These are phyloP conservation scores for Hyperoplus lanceolatus DNA, from an alignment of 2,797 vertebrate species.

Conservation along the genomic window DNA sequence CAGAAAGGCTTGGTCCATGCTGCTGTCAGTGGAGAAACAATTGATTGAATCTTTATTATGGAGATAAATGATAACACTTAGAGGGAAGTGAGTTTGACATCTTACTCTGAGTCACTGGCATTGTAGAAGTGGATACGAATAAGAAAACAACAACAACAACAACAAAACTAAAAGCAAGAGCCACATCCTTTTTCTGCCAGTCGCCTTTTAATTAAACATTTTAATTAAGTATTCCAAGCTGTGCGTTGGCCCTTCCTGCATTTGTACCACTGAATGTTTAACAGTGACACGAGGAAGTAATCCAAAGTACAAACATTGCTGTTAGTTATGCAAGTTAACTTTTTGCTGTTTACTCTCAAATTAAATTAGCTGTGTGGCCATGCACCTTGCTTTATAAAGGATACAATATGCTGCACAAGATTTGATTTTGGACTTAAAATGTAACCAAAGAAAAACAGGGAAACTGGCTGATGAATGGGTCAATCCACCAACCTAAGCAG, in stretches of 20 bases:
- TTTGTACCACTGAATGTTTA: constrained; percentile 25
- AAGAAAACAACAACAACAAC: not conserved
- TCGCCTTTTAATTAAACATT: constrained; percentile 37
- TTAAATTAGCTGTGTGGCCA: not conserved
- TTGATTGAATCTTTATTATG: constrained; percentile 58
- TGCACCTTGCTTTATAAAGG: not conserved
- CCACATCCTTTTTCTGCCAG: constrained; percentile 20
- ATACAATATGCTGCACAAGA: not conserved
- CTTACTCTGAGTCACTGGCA: constrained; percentile 45
- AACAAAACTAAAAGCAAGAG: constrained; percentile 8
- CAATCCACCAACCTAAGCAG: not conserved
- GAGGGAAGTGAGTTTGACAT: constrained; percentile 50
- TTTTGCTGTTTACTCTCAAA: constrained; percentile 11
- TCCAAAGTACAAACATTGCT: not conserved
- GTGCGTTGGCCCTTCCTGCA: constrained; percentile 22
- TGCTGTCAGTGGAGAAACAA: constrained; percentile 45
- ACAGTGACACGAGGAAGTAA: not conserved
- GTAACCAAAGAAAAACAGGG: not conserved
- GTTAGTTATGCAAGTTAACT: not conserved
- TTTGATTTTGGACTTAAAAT: not conserved
- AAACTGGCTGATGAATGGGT: not conserved
- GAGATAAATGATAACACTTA: constrained; percentile 44
- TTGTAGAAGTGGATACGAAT: constrained; percentile 38
- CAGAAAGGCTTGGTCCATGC: constrained; percentile 42
- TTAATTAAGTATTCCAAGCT: constrained; percentile 50